phyloP scores from a whole-genome alignment of 2,113 vertebrate species.

The Guaruba guarouba region DNA sequence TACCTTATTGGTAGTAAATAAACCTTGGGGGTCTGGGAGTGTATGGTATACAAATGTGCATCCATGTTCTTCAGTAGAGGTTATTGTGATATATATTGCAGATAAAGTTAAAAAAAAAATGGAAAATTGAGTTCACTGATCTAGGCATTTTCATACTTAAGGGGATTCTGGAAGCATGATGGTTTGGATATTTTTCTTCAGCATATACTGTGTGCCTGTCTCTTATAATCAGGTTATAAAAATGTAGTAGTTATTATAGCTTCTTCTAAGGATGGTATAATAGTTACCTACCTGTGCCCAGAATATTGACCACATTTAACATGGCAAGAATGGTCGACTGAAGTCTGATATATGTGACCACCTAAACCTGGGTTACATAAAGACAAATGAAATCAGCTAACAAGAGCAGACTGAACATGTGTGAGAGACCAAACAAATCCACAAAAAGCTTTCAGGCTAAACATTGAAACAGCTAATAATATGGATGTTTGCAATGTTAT shows the following conservation, averaged over 20 bases:
- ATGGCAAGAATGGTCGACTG: not conserved
- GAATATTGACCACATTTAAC: not conserved
- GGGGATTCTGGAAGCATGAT: not conserved
- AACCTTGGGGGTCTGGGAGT: not conserved
- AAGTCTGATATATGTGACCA: not conserved
- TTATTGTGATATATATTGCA: not conserved
- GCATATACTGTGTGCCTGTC: fast-evolving
- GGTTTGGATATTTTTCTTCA: not conserved
- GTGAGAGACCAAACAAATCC: not conserved
- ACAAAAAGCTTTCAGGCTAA: not conserved
- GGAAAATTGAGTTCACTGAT: not conserved
- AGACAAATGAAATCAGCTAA: not conserved
- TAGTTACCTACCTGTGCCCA: not conserved
- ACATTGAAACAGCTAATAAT: not conserved
- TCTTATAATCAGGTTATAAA: not conserved
- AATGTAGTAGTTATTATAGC: not conserved
- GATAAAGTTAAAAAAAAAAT: not conserved
- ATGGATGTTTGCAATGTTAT: not conserved
- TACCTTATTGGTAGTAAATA: not conserved
- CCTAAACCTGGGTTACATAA: not conserved
- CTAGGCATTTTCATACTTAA: not conserved
- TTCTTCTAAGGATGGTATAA: not conserved
- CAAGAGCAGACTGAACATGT: not conserved
- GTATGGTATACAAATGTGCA: not conserved
- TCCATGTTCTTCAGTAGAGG: not conserved